A percentile compares a stretch with the other conserved stretches of the same genome.
These are phyloP conservation scores for Bimastos eiseni DNA, from an alignment of 2,888 invertebrate genomes.

Conservation along the genomic window DNA sequence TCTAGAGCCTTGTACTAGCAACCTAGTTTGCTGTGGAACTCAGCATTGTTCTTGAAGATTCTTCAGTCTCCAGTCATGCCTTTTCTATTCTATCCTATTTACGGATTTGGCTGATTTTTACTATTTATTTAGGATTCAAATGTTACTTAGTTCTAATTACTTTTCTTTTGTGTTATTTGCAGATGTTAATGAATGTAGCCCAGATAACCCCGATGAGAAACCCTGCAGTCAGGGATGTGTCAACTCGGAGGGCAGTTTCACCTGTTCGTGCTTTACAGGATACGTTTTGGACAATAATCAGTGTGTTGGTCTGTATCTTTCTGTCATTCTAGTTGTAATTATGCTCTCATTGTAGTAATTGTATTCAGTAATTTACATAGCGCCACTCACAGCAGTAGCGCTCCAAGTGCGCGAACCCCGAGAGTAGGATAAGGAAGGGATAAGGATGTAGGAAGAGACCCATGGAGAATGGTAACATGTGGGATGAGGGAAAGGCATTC, in stretches of 20 bases:
- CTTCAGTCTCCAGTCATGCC: neutral
- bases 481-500: too few species aligned
- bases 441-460: too few species aligned
- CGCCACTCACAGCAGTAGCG: too few species aligned
- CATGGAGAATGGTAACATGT: too few species aligned
- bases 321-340: neutral
- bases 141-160: neutral
- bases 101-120: neutral
- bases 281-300: neutral
- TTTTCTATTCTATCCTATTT: too few species aligned
- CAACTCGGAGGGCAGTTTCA: neutral
- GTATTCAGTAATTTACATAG: too few species aligned
- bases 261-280: neutral
- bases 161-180: neutral
- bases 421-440: too few species aligned
- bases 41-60: neutral
- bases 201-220: neutral
- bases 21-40: neutral
- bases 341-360: neutral
- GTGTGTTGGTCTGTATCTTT: neutral
- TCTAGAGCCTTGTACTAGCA: neutral
- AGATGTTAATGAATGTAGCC: neutral
- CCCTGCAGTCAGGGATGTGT: neutral
- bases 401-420: too few species aligned
- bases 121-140: neutral